Evolutionary conservation across 2,113 vertebrate genomes (phyloP), one percentile per base, ranked within the genome.

Genomic region (Catharus bicknelli): DNA sequence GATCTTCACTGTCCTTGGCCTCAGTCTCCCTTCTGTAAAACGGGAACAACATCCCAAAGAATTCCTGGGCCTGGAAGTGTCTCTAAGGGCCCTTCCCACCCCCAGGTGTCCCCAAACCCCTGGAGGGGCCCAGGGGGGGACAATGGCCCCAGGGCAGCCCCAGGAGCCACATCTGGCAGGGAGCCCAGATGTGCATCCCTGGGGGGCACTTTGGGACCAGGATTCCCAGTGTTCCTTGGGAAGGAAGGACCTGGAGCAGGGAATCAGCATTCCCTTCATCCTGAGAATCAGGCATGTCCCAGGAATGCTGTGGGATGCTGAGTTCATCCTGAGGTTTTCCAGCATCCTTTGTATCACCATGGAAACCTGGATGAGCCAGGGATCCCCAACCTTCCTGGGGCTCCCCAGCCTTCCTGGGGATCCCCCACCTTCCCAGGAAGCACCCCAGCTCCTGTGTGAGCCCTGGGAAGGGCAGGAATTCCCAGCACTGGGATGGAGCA

Each of bases 401-500:
- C 13, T 30, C 12, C 27, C 61, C 17, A 17, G 25, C 11, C 3
- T 68, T 36, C 32, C 43, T 25, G 16, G 23, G 22, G 50, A 11
- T 47, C 21, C 45, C 54, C 53, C 12, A 45, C 16, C 6, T 58
- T 45, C 32, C 32, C 42, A 48, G 27, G 40, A 7, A 4, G 21
- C 6, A 3, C 12, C n/a, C 17, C 81, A 27, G 14, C 36, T 62
- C 48, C 62, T 1, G 3, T 22, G 53, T 9, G 43, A 43, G 5
- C 36, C 70, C 45, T 0, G 1, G 42, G 27, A 22, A 11, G 13
- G 27, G 38, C 1, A 22, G 80, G 34, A 61, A 73, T 15, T 42
- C 61, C 32, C 5, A 0, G 61, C 16, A 18, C 43, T 0, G 1
- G 29, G 29, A 54, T 29, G 0, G 2, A 75, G 72, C 76, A n/a